A percentile compares a stretch with the other conserved stretches of the same genome.
Conservation (phyloP, 2,113 vertebrate species). For the Sprattus sprattus region DNA sequence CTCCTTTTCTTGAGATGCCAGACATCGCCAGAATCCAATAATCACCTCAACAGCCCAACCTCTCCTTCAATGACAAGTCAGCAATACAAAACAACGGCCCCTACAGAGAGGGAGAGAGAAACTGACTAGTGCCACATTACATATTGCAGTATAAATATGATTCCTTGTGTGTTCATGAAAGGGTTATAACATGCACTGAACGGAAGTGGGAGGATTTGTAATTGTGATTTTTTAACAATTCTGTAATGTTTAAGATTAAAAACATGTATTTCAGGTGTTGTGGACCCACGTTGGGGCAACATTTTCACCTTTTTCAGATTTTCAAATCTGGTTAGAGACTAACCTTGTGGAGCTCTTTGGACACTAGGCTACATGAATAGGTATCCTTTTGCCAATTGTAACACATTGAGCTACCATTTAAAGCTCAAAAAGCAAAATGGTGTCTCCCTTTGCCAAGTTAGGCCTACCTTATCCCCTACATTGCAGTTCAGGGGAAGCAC, state of each 20-base stretch:
- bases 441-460: neutral
- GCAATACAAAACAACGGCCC: neutral
- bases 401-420: neutral
- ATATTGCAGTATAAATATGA: neutral
- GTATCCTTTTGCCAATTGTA: neutral
- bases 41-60: slow-evolving; percentile 22
- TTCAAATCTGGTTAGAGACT: neutral
- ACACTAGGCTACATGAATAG: neutral
- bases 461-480: neutral
- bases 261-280: neutral
- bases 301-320: neutral
- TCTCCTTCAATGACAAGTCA: neutral
- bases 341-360: neutral
- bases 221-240: neutral
- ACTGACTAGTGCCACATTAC: neutral
- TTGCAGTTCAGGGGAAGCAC: neutral
- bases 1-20: slow-evolving; percentile 10
- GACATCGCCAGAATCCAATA: slow-evolving; percentile 31
- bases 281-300: neutral
- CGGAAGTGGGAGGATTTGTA: neutral
- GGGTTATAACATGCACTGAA: neutral
- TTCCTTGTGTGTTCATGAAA: neutral
- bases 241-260: neutral
- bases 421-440: neutral
- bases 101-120: neutral